Percentiles rank a stretch among this genome's conserved stretches.
These are phyloP conservation scores for Drosophila gunungcola DNA, from an alignment of 1,140 invertebrate genomes.

Conservation along the genomic window DNA sequence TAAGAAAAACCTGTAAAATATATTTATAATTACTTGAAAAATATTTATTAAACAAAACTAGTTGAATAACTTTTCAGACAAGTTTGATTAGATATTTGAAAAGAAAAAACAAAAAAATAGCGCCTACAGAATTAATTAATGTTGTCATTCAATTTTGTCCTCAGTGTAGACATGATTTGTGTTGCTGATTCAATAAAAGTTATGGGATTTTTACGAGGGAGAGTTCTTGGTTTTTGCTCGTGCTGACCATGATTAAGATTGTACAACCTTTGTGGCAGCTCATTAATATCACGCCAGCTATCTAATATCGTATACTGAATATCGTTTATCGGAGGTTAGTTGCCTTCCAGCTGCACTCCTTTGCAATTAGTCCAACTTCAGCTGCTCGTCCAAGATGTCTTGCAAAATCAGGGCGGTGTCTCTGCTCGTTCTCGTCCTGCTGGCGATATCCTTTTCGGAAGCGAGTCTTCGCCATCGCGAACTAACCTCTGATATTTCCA, in stretches of 20 bases:
- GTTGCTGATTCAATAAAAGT: slow-evolving; percentile 49
- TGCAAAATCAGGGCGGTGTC: slow-evolving; percentile 32
- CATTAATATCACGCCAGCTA: slow-evolving; percentile 63
- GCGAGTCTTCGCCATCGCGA: slow-evolving; percentile 20
- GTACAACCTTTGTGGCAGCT: slow-evolving; percentile 35
- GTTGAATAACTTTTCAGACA: too few relatives aligned
- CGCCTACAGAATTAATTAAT: background rate
- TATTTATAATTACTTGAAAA: too few relatives aligned
- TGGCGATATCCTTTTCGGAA: slow-evolving; percentile 34
- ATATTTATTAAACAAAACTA: too few relatives aligned
- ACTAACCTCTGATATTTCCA: background rate
- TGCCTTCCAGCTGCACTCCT: slow-evolving; percentile 12
- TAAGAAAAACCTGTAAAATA: too few relatives aligned
- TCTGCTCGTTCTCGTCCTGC: slow-evolving; percentile 18
- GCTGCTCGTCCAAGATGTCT: slow-evolving; percentile 55
- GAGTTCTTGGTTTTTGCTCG: slow-evolving; percentile 30
- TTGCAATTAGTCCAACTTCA: slow-evolving; percentile 56
- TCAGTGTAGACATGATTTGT: slow-evolving; percentile 27
- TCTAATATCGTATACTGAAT: slow-evolving; percentile 38
- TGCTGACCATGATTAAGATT: slow-evolving; percentile 54
- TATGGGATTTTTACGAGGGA: slow-evolving; percentile 55
- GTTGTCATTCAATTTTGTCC: background rate
- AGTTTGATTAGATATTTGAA: too few relatives aligned
- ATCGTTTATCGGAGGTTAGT: slow-evolving; percentile 42
- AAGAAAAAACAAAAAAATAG: too few relatives aligned